These are phyloP conservation scores for Muscicapa adusta DNA, from an alignment of 2,113 vertebrate species.

Conservation along the genomic window DNA sequence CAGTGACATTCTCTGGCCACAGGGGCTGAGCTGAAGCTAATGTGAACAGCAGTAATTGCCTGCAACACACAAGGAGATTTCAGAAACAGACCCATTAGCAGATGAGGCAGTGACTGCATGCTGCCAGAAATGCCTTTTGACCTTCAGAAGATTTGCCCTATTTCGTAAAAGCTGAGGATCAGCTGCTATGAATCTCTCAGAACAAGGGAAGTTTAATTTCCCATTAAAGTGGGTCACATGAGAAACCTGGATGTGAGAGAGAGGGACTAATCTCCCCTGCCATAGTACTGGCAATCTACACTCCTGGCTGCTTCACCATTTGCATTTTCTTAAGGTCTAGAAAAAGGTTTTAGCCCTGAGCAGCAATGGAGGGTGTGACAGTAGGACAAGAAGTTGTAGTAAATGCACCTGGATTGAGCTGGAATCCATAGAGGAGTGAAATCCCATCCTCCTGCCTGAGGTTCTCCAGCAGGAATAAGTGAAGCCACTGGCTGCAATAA, in stretches of 20 bases:
- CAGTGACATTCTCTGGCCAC: background rate
- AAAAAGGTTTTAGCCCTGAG: background rate
- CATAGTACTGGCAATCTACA: background rate
- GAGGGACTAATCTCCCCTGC: background rate
- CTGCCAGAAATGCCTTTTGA: slow-evolving; percentile 38
- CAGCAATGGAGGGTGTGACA: background rate
- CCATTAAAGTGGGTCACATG: background rate
- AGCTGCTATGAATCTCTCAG: background rate
- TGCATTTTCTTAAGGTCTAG: background rate
- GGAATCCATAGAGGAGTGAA: background rate
- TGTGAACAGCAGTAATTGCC: background rate
- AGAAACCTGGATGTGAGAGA: background rate
- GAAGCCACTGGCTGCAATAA: background rate
- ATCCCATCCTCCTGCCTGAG: background rate
- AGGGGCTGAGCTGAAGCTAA: background rate
- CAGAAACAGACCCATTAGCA: background rate
- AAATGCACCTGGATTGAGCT: background rate
- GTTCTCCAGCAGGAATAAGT: background rate
- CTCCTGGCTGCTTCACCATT: background rate
- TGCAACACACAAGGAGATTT: background rate
- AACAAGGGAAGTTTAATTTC: slow-evolving; percentile 11
- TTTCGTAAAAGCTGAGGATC: background rate
- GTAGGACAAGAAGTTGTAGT: background rate
- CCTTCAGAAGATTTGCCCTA: background rate
- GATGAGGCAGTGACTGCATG: background rate